These are phyloP conservation scores for Natrix natrix DNA, from an alignment of 2,797 vertebrate species.

Conservation along the genomic window DNA sequence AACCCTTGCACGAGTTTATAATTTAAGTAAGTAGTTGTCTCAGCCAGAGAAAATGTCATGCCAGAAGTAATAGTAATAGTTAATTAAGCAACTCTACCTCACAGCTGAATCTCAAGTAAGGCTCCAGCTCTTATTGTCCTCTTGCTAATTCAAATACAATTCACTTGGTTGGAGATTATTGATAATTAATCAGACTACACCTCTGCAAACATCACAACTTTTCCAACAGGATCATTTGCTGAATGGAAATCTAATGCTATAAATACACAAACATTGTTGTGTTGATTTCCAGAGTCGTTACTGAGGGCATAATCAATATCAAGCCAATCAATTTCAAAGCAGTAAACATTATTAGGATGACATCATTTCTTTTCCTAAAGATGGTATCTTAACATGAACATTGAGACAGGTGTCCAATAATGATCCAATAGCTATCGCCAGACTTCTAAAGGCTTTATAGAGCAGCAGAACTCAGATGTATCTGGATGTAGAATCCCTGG, in stretches of 20 bases:
- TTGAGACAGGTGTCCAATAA: not conserved
- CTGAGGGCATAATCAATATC: not conserved
- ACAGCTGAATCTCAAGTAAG: conserved; percentile 8
- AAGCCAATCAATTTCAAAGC: not conserved
- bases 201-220: not conserved
- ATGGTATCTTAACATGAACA: not conserved
- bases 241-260: not conserved
- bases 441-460: not conserved
- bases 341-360: not conserved
- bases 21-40: not conserved
- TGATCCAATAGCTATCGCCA: not conserved
- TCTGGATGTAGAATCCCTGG: too few relatives aligned
- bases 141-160: not conserved
- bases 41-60: not conserved
- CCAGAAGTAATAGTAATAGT: not conserved
- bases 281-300: not conserved
- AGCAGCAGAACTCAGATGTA: not conserved
- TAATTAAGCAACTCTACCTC: not conserved
- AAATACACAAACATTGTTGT: not conserved
- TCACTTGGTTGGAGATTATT: not conserved
- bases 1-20: not conserved
- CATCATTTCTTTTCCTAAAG: not conserved
- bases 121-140: not conserved
- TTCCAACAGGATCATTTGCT: not conserved
- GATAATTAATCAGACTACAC: not conserved